Base-by-base conservation (phyloP, 1,140 invertebrate species). In the Phymastichus coffea region DNA sequence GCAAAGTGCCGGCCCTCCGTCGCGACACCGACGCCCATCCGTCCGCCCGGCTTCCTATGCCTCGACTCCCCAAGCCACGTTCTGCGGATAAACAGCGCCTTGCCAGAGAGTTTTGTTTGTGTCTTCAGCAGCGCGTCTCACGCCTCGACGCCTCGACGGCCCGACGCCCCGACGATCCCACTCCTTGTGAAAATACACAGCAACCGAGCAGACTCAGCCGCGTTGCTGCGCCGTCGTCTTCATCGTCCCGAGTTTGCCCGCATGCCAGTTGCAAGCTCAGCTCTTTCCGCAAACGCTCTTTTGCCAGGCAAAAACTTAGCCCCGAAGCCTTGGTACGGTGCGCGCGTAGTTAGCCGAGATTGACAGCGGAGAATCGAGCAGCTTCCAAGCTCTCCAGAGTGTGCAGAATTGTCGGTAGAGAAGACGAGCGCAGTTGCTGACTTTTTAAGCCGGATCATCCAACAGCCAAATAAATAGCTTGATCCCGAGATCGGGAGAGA, bases 391-490 rank as follows among this genome's bases (percentile, higher is more conserved):
- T 14, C 10, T n/a, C 30, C 44, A 47, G 19, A 28, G 14, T 7
- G 23, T 17, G 44, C 44, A 23, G 44, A 47, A 47, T 47, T n/a
- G 3, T 12, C 44, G 44, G 14, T n/a, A 7, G 14, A 4, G 22
- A 19, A 6, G 7, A 6, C 41, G 3, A 2, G 2, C 66, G 44
- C 30, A 61, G 19, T 44, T 66, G 44, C 19, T 70, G 61, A 69
- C 72, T 75, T 66, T 69, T 68, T 69, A 62, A 73, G 25, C 64
- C 47, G 64, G 68, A 74, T 75, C 48, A 75, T 71, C 65, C 61
- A 20, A 2, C 9, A 26, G 14, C n/a, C 43, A 51, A 63, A 63
- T 68, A 70, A 72, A 72, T 64, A 69, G 38, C 14, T 19, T 3
- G 2, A 59, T 3, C 22, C 38, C 3, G 10, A 26, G 63, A 56